Evolutionary conservation across 2,113 vertebrate species (phyloP).

Genomic region (Chelonoidis abingdonii): DNA sequence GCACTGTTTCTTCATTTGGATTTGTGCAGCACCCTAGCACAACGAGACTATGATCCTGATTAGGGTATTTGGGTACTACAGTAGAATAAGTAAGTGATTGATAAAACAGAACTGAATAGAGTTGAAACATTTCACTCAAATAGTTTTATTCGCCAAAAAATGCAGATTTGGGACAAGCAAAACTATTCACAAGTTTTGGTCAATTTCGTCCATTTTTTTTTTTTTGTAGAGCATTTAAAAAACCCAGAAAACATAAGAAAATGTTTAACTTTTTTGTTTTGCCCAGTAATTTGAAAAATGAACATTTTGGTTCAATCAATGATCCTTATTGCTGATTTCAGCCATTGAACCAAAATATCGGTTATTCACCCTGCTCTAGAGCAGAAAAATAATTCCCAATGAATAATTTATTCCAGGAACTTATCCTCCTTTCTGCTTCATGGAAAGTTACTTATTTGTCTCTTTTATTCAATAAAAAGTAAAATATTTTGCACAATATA

Average conservation of each 20-base stretch:
- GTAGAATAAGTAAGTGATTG: too few relatives aligned
- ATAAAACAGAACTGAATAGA: background rate
- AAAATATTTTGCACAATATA: background rate
- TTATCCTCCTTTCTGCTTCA: slow-evolving; percentile 2
- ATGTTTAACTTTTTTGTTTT: background rate
- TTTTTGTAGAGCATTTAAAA: too few relatives aligned
- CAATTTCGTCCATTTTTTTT: background rate
- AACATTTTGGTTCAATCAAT: background rate
- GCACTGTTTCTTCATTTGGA: too few relatives aligned
- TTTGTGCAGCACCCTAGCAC: background rate
- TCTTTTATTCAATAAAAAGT: background rate
- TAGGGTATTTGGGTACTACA: background rate
- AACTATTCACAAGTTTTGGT: background rate
- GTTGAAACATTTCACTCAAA: background rate
- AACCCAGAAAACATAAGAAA: too few relatives aligned
- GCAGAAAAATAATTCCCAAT: background rate
- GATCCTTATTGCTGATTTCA: too few relatives aligned
- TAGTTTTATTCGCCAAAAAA: background rate
- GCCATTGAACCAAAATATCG: too few relatives aligned
- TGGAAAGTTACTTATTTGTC: background rate
- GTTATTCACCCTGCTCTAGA: too few relatives aligned
- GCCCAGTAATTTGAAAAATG: background rate
- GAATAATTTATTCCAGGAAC: background rate
- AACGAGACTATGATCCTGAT: background rate
- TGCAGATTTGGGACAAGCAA: background rate